Evolutionary conservation across 2,113 vertebrate species (phyloP).

Genomic region (Cyanistes caeruleus): DNA sequence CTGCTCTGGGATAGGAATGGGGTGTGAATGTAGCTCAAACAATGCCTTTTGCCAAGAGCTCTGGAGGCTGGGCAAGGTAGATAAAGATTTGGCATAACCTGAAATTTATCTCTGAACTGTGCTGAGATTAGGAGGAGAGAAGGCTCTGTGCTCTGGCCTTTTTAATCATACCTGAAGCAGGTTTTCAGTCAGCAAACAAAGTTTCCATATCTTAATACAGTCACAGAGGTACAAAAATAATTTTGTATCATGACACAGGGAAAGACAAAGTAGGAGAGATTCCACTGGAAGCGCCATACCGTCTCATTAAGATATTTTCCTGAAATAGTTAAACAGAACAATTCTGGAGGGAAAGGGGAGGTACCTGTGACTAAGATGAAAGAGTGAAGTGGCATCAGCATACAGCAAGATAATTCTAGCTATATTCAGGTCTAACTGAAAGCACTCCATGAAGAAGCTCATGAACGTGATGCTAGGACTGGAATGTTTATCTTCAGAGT

Average conservation of each 20-base stretch:
- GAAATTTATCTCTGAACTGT: neutral
- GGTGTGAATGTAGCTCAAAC: neutral
- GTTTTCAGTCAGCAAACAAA: neutral
- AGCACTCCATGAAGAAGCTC: neutral
- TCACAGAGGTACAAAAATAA: neutral
- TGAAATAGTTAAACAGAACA: neutral
- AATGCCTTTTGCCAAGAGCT: neutral
- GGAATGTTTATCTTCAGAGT: neutral
- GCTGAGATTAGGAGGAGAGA: neutral
- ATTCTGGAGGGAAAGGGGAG: fast-evolving
- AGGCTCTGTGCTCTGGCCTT: neutral
- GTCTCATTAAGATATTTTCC: neutral
- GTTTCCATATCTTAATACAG: neutral
- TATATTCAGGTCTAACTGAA: neutral
- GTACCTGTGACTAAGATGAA: neutral
- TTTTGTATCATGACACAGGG: neutral
- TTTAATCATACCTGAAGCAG: neutral
- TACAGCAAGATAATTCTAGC: neutral
- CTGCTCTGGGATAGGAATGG: neutral
- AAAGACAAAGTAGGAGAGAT: neutral
- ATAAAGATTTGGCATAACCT: neutral
- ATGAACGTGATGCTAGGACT: neutral
- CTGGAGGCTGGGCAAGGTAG: neutral
- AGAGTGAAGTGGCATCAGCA: neutral
- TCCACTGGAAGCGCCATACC: neutral